These are phyloP conservation scores for Orchestes rusci DNA, from an alignment of 2,888 invertebrate genomes.

Conservation along the genomic window DNA sequence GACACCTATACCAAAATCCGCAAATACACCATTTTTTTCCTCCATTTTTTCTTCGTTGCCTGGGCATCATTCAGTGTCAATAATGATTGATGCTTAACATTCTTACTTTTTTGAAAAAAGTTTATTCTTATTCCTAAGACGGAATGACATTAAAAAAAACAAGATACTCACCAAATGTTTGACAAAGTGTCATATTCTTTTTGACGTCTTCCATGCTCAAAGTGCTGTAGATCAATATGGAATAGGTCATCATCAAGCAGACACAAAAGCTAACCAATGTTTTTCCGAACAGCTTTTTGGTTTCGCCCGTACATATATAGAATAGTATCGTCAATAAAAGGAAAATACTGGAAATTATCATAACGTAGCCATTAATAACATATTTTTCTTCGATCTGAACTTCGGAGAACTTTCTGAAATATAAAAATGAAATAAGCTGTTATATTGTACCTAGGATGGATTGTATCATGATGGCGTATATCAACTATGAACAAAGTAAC, in stretches of 20 bases:
- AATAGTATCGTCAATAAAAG: slow-evolving; percentile 26
- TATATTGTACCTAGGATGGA: too few species aligned
- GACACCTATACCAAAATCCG: too few species aligned
- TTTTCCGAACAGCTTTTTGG: slow-evolving; percentile 32
- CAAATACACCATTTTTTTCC: too few species aligned
- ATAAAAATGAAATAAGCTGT: slow-evolving; percentile 1
- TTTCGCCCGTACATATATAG: slow-evolving; percentile 29
- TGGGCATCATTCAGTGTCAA: too few species aligned
- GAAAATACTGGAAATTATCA: slow-evolving; percentile 29
- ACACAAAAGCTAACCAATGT: slow-evolving; percentile 30
- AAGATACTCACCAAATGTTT: slow-evolving; percentile 14
- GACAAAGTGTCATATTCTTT: slow-evolving; percentile 6
- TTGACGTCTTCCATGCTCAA: slow-evolving; percentile 15
- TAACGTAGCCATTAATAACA: slow-evolving; percentile 27
- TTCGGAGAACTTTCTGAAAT: slow-evolving; percentile 10
- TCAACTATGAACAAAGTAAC: too few species aligned
- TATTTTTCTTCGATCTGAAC: slow-evolving; percentile 24
- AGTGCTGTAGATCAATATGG: slow-evolving; percentile 25
- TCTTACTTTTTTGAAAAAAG: too few species aligned
- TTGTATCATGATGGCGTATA: too few species aligned
- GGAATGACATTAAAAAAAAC: too few species aligned
- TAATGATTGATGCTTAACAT: too few species aligned
- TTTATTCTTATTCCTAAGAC: too few species aligned
- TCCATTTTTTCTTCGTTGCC: too few species aligned
- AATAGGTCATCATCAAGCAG: slow-evolving; percentile 23